These are phyloP conservation scores for Gambusia yucatana DNA, from an alignment of 2,797 vertebrate species.

Conservation along the genomic window DNA sequence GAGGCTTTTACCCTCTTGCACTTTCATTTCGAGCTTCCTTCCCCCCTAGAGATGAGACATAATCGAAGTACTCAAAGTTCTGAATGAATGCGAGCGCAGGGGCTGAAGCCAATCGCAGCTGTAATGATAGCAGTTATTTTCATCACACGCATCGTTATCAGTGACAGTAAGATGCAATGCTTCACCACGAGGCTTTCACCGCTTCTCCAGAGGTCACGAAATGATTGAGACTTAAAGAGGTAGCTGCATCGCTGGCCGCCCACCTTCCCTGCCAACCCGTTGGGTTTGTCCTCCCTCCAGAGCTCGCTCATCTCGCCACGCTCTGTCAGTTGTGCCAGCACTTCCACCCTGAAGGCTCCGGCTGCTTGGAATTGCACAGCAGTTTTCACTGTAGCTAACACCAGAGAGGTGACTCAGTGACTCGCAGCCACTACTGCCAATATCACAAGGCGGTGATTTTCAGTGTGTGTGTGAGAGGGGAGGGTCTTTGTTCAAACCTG, in stretches of 20 bases:
- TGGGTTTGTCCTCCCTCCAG: conserved; percentile 35
- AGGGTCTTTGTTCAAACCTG: background rate
- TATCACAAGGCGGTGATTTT: conserved; percentile 41
- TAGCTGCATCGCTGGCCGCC: background rate
- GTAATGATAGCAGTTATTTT: conserved; percentile 37
- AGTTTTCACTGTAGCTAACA: conserved; percentile 31
- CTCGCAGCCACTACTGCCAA: conserved; percentile 27
- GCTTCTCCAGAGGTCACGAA: conserved; percentile 37
- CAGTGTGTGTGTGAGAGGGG: background rate
- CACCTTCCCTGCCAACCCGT: conserved; percentile 10
- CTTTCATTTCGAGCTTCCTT: conserved; percentile 25
- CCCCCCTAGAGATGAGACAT: conserved; percentile 19
- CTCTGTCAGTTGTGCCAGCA: conserved; percentile 42
- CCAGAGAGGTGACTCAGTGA: conserved; percentile 44
- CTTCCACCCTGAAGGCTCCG: conserved; percentile 23
- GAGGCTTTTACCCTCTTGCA: background rate
- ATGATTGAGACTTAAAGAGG: conserved; percentile 44
- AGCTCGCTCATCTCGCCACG: conserved; percentile 33
- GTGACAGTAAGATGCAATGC: conserved; percentile 19
- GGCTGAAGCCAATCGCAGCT: conserved; percentile 12
- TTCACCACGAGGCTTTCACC: conserved; percentile 4
- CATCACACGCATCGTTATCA: conserved; percentile 35
- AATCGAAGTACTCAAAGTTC: conserved; percentile 16
- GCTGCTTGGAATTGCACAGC: conserved; percentile 42
- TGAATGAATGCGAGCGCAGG: conserved; percentile 17